Evolutionary conservation across 2,888 invertebrate genomes (phyloP), one percentile per base, ranked within the genome.

Genomic region (Campaea margaritaria): DNA sequence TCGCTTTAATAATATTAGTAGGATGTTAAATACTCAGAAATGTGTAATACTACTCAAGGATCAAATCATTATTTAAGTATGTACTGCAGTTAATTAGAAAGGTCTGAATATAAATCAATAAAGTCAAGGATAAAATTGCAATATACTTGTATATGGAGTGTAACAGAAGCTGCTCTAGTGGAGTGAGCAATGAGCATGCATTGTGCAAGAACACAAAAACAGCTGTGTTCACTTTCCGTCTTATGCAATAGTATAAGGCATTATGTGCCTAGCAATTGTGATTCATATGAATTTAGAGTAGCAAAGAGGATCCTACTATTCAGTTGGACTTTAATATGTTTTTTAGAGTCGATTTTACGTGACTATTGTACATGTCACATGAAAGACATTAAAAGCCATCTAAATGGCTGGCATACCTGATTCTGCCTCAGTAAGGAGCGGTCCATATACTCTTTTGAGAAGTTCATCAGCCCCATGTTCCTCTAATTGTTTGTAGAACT

Each of bases 381-480:
- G n/a, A n/a, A n/a, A n/a, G n/a, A n/a, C n/a, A n/a, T n/a, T n/a
- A n/a, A 21, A 21, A 21, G 21, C 5, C 21, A 31, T 9, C 31
- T 7, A 31, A 9, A 31, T 9, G 31, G 7, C 31, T 47, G 34
- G 11, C 13, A 41, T 91, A 97, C 97, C 98, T 83, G 96, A 96
- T 93, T 99, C 99, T 49, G 98, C 94, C 60, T 96, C 94, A 63
- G 95, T 95, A 64, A 99, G 94, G 73, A 97, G 94, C 62, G 94
- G 91, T 60, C 97, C 98, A 92, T 99, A 99, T 85, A 97, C 97
- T 85, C 97, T 94, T 93, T 97, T 97, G 70, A 99, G 94, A 70
- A 99, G 93, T 91, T 98, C 97, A 93, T 99, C 99, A 55, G 99
- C 99, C 66, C 99, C 99, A 93, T 99, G 98, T 87, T 98, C 97